Evolutionary conservation across 2,797 vertebrate species (phyloP), one percentile per base, ranked within the genome.

Genomic region (Rhincodon typus): DNA sequence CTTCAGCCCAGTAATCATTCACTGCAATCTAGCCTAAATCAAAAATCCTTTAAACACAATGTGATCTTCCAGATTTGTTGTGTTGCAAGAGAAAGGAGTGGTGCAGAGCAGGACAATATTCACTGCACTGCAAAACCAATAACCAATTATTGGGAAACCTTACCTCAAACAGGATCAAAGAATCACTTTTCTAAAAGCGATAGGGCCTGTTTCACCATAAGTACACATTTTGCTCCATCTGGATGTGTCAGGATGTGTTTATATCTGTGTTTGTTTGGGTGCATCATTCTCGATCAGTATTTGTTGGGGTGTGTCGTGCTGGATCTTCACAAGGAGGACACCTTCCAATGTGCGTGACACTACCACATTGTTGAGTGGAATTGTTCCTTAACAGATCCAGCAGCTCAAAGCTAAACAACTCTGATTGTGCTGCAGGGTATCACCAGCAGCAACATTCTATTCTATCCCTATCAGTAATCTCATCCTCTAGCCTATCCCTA

Each of bases 11-110:
- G 66, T 93, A 93, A 93, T 93, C 90, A 93, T 42, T 93, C 90
- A 69, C 62, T 42, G 62, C 66, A 93, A 93, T 93, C 90, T 69
- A 93, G 90, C n/a, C 62, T 93, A 93, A 93, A 93, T 93, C 90
- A 69, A 93, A 93, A 67, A 25, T 23, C 19, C 66, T 93, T 93
- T 93, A 23, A 93, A 93, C 66, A 93, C 66, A 93, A 69, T 67
- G n/a, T 69, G 62, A 93, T 93, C 90, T 93, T 93, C 66, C 90
- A 69, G n/a, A 93, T 19, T 42, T 93, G 57, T 66, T 69, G 21
- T 69, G n/a, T 93, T 69, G 66, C 42, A 62, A 93, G 90, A 93
- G 62, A 93, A 69, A 93, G 66, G 62, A 93, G 21, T 21, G 21
- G 66, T 25, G n/a, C 66, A n/a, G n/a, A 42, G 62, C n/a, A 25